phyloP scores from a whole-genome alignment of 2,888 invertebrate species.

The Auanema freiburgensis region DNA sequence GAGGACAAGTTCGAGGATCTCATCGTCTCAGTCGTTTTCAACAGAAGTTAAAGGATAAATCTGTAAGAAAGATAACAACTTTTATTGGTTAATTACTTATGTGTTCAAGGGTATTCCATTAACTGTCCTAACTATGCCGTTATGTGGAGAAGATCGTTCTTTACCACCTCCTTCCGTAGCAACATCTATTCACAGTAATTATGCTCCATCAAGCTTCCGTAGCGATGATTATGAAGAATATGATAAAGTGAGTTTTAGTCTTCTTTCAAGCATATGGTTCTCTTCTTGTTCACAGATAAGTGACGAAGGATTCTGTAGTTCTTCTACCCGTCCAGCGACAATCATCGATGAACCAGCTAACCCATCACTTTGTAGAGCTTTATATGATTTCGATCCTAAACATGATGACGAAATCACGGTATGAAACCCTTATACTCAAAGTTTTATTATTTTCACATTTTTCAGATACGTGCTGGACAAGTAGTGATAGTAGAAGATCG shows the following conservation, averaged over 20 bases:
- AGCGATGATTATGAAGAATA: conserved; percentile 39
- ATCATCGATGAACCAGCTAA: conserved; percentile 22
- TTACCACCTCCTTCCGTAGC: conserved; percentile 30
- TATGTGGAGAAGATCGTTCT: conserved; percentile 37
- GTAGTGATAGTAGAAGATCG: conserved; percentile 43
- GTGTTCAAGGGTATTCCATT: conserved; percentile 34
- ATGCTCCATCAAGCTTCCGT: conserved; percentile 24
- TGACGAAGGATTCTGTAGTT: conserved; percentile 47
- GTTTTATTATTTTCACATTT: background rate
- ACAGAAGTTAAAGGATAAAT: conserved; percentile 47
- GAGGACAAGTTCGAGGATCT: conserved; percentile 31
- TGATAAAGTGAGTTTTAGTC: conserved; percentile 25
- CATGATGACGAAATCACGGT: conserved; percentile 41
- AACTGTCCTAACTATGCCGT: conserved; percentile 42
- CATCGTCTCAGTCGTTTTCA: conserved; percentile 41
- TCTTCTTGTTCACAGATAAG: conserved; percentile 31
- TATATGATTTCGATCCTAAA: conserved; percentile 44
- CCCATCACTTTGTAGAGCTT: conserved; percentile 33
- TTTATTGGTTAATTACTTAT: background rate
- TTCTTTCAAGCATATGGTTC: background rate
- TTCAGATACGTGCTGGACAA: conserved; percentile 41
- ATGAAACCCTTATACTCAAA: background rate
- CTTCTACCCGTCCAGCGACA: conserved; percentile 22
- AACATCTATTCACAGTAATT: conserved; percentile 1
- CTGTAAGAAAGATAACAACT: conserved; percentile 21